Percentiles rank a stretch among this genome's conserved stretches.
These are phyloP conservation scores for Cetonia aurata DNA, from an alignment of 2,888 invertebrate species.

Conservation along the genomic window DNA sequence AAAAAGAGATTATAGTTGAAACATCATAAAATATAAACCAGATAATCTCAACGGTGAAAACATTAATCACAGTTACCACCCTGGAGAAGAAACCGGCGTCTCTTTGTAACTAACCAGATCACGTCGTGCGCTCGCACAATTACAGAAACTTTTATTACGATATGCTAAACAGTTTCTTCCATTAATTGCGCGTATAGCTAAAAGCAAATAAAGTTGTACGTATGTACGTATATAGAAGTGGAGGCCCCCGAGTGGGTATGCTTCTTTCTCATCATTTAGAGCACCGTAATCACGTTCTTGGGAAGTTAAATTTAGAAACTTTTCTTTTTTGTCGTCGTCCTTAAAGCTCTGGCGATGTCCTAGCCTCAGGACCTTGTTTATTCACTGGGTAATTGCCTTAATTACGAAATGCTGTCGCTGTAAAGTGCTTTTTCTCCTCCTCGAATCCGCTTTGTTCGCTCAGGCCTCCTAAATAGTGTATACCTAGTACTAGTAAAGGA, in stretches of 20 bases:
- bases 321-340: slow-evolving; percentile 28
- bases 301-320: slow-evolving; percentile 33
- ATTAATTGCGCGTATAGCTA: slow-evolving; percentile 27
- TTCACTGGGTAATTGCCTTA: slow-evolving; percentile 41
- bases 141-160: slow-evolving; percentile 33
- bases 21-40: slow-evolving; percentile 6
- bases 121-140: slow-evolving; percentile 17
- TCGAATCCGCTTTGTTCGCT: slow-evolving; percentile 8
- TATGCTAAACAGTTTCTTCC: slow-evolving; percentile 31
- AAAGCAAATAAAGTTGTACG: slow-evolving; percentile 32
- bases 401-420: slow-evolving; percentile 42
- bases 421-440: slow-evolving; percentile 34
- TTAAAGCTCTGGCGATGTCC: slow-evolving; percentile 24
- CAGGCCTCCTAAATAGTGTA: background rate
- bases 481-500: no score
- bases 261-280: slow-evolving; percentile 21
- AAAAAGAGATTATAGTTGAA: slow-evolving; percentile 10
- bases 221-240: background rate
- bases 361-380: slow-evolving; percentile 43
- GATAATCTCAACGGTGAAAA: slow-evolving; percentile 13
- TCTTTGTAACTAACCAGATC: background rate
- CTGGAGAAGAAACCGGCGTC: background rate
- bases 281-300: slow-evolving; percentile 27
- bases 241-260: background rate
- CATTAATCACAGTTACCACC: slow-evolving; percentile 32